Conservation (phyloP, 2,888 invertebrate genomes). For the Pollenia labialis region DNA sequence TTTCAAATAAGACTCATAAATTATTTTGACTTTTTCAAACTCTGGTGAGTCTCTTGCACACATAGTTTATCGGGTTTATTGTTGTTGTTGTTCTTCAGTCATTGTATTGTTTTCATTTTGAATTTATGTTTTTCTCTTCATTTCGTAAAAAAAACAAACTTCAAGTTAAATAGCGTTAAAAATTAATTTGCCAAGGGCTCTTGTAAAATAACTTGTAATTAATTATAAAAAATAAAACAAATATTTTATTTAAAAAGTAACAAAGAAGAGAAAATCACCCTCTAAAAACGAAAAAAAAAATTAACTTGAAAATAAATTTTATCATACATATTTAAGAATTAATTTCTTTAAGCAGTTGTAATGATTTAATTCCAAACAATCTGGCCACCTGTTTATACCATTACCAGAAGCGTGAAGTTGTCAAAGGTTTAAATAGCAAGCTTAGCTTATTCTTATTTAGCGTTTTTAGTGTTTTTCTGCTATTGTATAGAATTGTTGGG, state of each 20-base stretch:
- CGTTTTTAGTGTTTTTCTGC: neutral
- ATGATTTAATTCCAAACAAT: neutral
- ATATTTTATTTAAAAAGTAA: conserved; percentile 5
- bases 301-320: conserved; percentile 5
- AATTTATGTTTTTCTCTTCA: conserved; percentile 14
- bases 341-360: too few relatives aligned
- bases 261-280: conserved; percentile 5
- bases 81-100: conserved; percentile 41
- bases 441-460: conserved; percentile 43
- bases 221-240: conserved; percentile 54
- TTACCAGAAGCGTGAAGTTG: conserved; percentile 8
- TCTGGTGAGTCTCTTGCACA: conserved; percentile 2
- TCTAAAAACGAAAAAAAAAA: neutral
- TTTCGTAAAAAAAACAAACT: conserved; percentile 32
- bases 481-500: conserved; percentile 38
- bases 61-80: conserved; percentile 15
- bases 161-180: conserved; percentile 72
- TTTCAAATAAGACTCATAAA: conserved; percentile 72
- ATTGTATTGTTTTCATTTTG: conserved; percentile 44
- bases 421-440: conserved; percentile 26
- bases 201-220: conserved; percentile 67
- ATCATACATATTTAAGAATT: too few relatives aligned
- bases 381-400: neutral
- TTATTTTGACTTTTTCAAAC: conserved; percentile 60
- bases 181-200: conserved; percentile 74